Evolutionary conservation across 2,888 invertebrate genomes (phyloP).

Genomic region (Altica lythri): DNA sequence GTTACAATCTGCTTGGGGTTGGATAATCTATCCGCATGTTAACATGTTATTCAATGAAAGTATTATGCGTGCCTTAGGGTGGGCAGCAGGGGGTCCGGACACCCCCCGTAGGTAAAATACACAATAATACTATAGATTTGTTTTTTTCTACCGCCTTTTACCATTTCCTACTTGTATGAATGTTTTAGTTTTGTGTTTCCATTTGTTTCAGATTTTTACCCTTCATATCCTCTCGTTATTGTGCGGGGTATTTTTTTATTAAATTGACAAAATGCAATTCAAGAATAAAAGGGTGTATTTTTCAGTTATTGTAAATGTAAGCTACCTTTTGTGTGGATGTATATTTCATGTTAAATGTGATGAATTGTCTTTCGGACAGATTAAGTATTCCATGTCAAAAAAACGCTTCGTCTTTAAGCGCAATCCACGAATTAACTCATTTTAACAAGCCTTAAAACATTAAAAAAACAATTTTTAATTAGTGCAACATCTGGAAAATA

Average conservation of each 20-base stretch:
- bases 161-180: slow-evolving; percentile 45
- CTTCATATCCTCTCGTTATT: slow-evolving; percentile 30
- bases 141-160: slow-evolving; percentile 45
- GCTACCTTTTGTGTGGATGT: no score
- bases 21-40: slow-evolving; percentile 40
- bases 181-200: slow-evolving; percentile 42
- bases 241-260: background rate
- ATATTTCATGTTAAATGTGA: no score
- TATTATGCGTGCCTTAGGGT: slow-evolving; percentile 46
- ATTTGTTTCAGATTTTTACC: slow-evolving; percentile 41
- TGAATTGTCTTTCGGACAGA: no score
- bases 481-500: no score
- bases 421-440: no score
- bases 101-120: slow-evolving; percentile 47
- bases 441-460: no score
- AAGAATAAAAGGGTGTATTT: no score
- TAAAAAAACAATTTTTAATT: no score
- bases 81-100: slow-evolving; percentile 44
- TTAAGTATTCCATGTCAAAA: no score
- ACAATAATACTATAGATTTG: slow-evolving; percentile 47
- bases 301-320: no score
- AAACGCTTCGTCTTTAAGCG: no score
- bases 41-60: slow-evolving; percentile 42
- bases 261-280: no score
- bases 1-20: slow-evolving; percentile 49